Percentiles rank a stretch among this genome's conserved stretches.
Conservation (phyloP, 2,888 invertebrate genomes). For the Congeria kusceri region DNA sequence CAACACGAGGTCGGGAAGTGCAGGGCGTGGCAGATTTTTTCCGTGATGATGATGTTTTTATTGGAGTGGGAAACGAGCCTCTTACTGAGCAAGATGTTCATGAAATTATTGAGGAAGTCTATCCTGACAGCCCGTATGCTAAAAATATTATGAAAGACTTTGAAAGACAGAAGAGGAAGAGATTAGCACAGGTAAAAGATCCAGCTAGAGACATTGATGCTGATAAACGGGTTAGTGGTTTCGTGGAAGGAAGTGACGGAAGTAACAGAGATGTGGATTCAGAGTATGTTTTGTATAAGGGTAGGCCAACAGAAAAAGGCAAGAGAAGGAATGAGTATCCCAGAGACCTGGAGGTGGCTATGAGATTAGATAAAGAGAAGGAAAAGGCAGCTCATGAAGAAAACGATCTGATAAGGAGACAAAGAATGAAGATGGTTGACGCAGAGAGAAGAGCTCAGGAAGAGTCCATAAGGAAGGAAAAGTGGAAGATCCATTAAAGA, state of each 20-base stretch:
- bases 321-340: slow-evolving; percentile 71
- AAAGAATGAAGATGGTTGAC: slow-evolving; percentile 77
- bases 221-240: slow-evolving; percentile 80
- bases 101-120: slow-evolving; percentile 83
- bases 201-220: slow-evolving; percentile 67
- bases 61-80: slow-evolving; percentile 80
- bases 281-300: slow-evolving; percentile 63
- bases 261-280: slow-evolving; percentile 69
- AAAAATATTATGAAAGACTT: slow-evolving; percentile 80
- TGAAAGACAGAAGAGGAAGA: slow-evolving; percentile 74
- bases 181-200: slow-evolving; percentile 41
- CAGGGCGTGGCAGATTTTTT: slow-evolving; percentile 84
- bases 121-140: slow-evolving; percentile 80
- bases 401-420: slow-evolving; percentile 75
- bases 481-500: slow-evolving; percentile 75
- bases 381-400: slow-evolving; percentile 77
- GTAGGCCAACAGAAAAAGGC: slow-evolving; percentile 64
- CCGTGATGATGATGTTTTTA: slow-evolving; percentile 83
- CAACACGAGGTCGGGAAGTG: slow-evolving; percentile 81
- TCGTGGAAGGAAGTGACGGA: slow-evolving; percentile 76
- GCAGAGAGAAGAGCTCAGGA: slow-evolving; percentile 77
- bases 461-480: slow-evolving; percentile 77
- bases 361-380: slow-evolving; percentile 74
- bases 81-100: slow-evolving; percentile 78
- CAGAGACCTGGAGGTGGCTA: slow-evolving; percentile 62